These are phyloP conservation scores for Acanthis flammea DNA, from an alignment of 2,797 vertebrate genomes.

Conservation along the genomic window DNA sequence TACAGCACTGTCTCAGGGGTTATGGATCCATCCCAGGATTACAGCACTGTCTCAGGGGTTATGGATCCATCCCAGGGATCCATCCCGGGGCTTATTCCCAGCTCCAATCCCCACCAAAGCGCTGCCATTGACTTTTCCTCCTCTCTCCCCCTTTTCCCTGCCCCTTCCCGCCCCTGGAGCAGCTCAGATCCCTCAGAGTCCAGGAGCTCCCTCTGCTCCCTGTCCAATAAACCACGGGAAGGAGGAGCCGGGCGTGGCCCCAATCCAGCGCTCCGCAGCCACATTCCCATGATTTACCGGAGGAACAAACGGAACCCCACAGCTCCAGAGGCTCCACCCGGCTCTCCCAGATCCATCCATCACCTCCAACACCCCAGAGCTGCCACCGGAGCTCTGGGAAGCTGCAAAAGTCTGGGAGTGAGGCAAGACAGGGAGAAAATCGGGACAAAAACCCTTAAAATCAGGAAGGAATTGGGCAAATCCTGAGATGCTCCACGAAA, in stretches of 20 bases:
- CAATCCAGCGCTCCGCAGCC: fast-evolving
- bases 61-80: fast-evolving
- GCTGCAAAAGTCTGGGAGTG: fast-evolving
- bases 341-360: neutral
- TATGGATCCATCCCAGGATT: fast-evolving
- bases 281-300: neutral
- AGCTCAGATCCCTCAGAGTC: neutral
- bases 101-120: neutral
- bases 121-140: fast-evolving
- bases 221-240: neutral
- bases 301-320: fast-evolving
- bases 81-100: neutral
- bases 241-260: neutral
- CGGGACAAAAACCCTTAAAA: fast-evolving
- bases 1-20: fast-evolving
- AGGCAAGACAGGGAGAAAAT: fast-evolving
- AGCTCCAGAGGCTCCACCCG: neutral
- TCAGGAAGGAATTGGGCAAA: neutral
- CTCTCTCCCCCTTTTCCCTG: fast-evolving
- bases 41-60: fast-evolving
- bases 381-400: neutral
- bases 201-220: neutral
- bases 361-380: neutral
- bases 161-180: fast-evolving
- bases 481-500: fast-evolving